Base-by-base conservation (phyloP, 2,113 vertebrate genomes). In the Micromys minutus region DNA sequence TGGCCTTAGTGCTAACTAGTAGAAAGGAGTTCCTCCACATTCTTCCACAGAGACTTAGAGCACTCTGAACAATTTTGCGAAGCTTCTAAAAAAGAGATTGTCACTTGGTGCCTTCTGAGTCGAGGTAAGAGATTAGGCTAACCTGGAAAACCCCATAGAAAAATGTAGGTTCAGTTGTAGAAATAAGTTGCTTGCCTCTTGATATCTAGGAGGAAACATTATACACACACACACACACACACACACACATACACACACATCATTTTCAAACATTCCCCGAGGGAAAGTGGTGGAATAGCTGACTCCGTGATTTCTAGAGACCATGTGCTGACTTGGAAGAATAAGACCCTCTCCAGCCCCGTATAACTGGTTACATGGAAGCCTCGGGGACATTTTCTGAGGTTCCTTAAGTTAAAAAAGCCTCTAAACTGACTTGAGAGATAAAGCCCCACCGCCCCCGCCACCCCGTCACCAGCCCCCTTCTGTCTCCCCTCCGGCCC, bases 81-180 rank as follows among this genome's bases (percentile, higher is more conserved):
- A 19, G 10, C 22, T 50, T 50, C 19, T 12, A n/a, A 50, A 67
- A 29, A 3, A 3, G 21, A 50, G 45, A 26, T 10, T 12, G 45
- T 0, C 45, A 10, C 4, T 21, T 0, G 4, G 9, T 1, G 2
- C 7, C 4, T 52, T 24, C 13, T 1, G 11, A n/a, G 13, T 34
- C 0, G 6, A 74, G 50, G 50, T 55, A 24, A 74, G n/a, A 59
- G 2, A 11, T 39, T 57, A 59, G n/a, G 17, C 39, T 89, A 8
- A 1, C 6, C n/a, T 15, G 29, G 5, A 16, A 34, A 36, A 21
- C 52, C 39, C 1, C 36, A 24, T 42, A 31, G 52, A 24, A 45
- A 36, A 9, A 24, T 7, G 11, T 80, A 52, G 77, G 19, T 21
- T 4, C 7, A 36, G 4, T n/a, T 79, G 50, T 52, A 36, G 7